Evolutionary conservation across 1,140 invertebrate genomes (phyloP), one percentile per base, ranked within the genome.

Genomic region (Meloidogyne floridensis): DNA sequence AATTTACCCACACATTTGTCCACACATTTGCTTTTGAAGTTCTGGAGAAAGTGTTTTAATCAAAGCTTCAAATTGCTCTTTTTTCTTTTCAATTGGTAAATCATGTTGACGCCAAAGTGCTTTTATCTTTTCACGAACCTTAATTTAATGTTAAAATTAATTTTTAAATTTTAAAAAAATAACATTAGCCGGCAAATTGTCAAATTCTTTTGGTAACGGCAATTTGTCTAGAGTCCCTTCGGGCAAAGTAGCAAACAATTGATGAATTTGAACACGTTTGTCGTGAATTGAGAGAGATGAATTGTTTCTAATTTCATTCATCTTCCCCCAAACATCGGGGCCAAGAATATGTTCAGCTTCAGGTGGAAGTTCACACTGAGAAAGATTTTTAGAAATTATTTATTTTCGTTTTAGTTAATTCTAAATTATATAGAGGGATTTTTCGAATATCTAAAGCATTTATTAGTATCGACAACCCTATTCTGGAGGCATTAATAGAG

Each of bases 311-410:
- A 65, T 65, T 65, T 65, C 59, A 65, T 65, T 65, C 15, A 65
- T 65, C n/a, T 65, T 65, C 7, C 59, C 59, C 59, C 59, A 65
- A 65, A 65, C 15, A 65, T 65, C 59, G 7, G 59, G 59, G n/a
- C 59, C 59, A 65, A 65, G 59, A 65, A 65, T 65, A n/a, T 65
- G 59, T 65, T 65, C 59, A 65, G 59, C 59, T 65, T 65, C 59
- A 65, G 59, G 59, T 65, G 59, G 59, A n/a, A 65, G 59, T n/a
- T 65, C 59, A 65, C 59, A 65, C 59, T 65, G 10, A 65, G 10
- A 65, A 65, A 65, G 7, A 47, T 47, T 47, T 4, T 6, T 6
- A 47, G 7, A 47, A 47, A 47, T 47, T 6, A 47, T 32, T 32
- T 47, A 47, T 47, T 47, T 47, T 8, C 47, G 4, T 8, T 47